Percentiles rank a stretch among this genome's conserved stretches.
These are phyloP conservation scores for Noctua janthina DNA, from an alignment of 2,888 invertebrate species.

Conservation along the genomic window DNA sequence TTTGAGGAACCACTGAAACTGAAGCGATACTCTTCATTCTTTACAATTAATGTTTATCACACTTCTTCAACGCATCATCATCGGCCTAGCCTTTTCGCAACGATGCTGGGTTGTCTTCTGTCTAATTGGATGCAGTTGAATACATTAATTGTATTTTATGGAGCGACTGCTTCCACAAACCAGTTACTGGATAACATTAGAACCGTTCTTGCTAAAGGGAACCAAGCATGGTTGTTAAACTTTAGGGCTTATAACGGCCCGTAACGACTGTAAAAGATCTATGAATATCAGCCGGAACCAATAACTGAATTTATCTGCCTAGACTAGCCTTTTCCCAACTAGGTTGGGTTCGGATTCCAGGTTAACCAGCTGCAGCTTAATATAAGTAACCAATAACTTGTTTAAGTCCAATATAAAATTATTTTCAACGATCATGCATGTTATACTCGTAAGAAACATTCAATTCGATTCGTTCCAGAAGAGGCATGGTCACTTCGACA, in stretches of 20 bases:
- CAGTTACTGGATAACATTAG: too few relatives aligned
- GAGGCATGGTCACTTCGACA: conserved; percentile 5
- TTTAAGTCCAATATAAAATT: not conserved
- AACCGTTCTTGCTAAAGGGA: too few relatives aligned
- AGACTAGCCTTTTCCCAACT: not conserved
- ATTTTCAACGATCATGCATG: not conserved
- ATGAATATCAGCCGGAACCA: not conserved
- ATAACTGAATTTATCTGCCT: not conserved
- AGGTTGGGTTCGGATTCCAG: not conserved
- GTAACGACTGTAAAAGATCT: too few relatives aligned
- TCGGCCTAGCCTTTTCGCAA: not conserved
- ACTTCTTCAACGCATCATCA: not conserved
- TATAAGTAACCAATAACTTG: not conserved
- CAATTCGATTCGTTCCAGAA: not conserved
- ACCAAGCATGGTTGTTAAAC: too few relatives aligned
- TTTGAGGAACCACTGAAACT: not conserved
- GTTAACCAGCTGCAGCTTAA: not conserved
- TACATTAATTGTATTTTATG: not conserved
- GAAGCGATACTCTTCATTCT: not conserved
- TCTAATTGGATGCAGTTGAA: not conserved
- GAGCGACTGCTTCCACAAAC: not conserved
- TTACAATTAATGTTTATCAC: not conserved
- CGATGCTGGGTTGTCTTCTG: not conserved
- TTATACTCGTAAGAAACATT: not conserved
- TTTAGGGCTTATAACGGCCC: too few relatives aligned